These are phyloP conservation scores for Sebastes oblongus DNA, from an alignment of 2,797 vertebrate species.

Conservation along the genomic window DNA sequence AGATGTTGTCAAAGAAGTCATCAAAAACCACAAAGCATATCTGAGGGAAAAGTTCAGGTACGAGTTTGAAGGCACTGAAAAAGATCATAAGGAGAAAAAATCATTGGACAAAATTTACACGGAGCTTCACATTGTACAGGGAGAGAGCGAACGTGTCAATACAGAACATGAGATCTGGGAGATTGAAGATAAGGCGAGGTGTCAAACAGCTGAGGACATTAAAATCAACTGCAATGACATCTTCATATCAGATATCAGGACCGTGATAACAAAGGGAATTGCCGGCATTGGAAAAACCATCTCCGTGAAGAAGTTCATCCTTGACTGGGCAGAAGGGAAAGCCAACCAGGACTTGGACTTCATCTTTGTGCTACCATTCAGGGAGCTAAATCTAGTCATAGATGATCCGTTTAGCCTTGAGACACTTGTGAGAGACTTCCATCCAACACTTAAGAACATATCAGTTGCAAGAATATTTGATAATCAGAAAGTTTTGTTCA, in stretches of 20 bases:
- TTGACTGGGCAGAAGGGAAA: slow-evolving; percentile 59
- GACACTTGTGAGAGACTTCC: slow-evolving; percentile 35
- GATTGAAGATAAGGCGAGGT: slow-evolving; percentile 19
- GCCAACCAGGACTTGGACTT: slow-evolving; percentile 38
- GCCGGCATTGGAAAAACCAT: slow-evolving; percentile 67
- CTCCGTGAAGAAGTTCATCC: slow-evolving; percentile 62
- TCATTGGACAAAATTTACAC: slow-evolving; percentile 36
- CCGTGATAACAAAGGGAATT: slow-evolving; percentile 60
- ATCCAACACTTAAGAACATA: slow-evolving; percentile 29
- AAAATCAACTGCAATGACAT: slow-evolving; percentile 44
- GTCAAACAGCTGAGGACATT: background rate
- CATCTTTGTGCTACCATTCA: slow-evolving; percentile 53
- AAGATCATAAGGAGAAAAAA: background rate
- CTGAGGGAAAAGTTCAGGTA: slow-evolving; percentile 7
- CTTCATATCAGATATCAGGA: slow-evolving; percentile 8
- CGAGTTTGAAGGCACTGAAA: slow-evolving; percentile 28
- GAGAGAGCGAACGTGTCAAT: slow-evolving; percentile 29
- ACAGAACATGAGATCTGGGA: slow-evolving; percentile 47
- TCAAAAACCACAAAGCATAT: slow-evolving; percentile 12
- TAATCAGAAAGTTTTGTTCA: slow-evolving; percentile 38
- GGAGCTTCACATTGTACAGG: slow-evolving; percentile 38
- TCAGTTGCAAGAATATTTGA: background rate
- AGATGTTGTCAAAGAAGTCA: background rate
- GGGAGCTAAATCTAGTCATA: slow-evolving; percentile 49
- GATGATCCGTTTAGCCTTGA: slow-evolving; percentile 21